phyloP scores from a whole-genome alignment of 2,113 vertebrate species.

The Oreotrochilus melanogaster region DNA sequence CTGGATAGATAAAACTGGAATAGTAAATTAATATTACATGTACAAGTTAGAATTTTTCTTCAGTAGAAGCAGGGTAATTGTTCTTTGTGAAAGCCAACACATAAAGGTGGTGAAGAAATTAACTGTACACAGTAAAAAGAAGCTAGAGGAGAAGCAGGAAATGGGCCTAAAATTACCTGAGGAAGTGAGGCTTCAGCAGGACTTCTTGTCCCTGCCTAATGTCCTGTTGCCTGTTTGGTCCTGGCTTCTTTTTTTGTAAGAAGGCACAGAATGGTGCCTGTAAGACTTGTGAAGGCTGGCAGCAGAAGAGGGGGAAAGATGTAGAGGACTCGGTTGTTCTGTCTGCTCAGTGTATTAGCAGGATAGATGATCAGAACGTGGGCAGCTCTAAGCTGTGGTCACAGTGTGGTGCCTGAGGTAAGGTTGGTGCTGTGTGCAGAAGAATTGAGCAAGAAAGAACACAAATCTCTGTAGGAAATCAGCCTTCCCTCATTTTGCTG shows the following conservation, averaged over 20 bases:
- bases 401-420: not conserved
- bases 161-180: not conserved
- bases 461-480: not conserved
- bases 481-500: not conserved
- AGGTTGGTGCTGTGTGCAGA: not conserved
- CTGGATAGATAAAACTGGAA: not conserved
- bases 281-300: not conserved
- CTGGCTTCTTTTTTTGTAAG: not conserved
- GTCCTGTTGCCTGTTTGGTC: not conserved
- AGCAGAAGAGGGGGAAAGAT: not conserved
- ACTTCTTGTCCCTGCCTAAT: not conserved
- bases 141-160: not conserved
- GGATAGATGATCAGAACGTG: fast-evolving
- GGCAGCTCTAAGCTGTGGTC: not conserved
- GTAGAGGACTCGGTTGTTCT: not conserved
- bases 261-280: not conserved
- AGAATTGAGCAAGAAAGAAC: not conserved
- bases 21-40: not conserved
- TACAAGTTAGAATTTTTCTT: not conserved
- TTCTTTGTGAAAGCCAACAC: not conserved
- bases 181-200: not conserved
- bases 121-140: not conserved
- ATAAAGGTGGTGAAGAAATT: not conserved
- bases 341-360: fast-evolving
- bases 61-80: not conserved